Evolutionary conservation across 2,888 invertebrate species (phyloP).

Genomic region (Steinernema scapterisci): DNA sequence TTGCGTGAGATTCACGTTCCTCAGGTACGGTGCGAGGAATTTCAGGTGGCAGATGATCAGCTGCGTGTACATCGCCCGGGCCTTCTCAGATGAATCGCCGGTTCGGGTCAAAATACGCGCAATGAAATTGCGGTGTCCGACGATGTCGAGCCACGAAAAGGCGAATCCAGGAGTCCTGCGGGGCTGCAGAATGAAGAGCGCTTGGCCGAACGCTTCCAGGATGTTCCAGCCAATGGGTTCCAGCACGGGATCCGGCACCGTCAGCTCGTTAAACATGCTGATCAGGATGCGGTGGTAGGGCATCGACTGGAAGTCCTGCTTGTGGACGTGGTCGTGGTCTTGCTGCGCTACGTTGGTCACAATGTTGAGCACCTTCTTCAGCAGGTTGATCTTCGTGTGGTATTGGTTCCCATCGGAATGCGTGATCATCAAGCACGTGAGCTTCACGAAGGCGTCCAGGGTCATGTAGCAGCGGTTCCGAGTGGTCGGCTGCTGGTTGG

Average conservation of each 20-base stretch:
- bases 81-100: constrained; percentile 29
- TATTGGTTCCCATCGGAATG: constrained; percentile 88
- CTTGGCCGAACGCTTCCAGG: constrained; percentile 72
- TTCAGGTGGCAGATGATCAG: constrained; percentile 92
- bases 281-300: constrained; percentile 96
- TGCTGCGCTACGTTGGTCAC: constrained; percentile 91
- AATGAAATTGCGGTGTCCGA: constrained; percentile 93
- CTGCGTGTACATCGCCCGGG: constrained; percentile 82
- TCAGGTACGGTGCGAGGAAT: constrained; percentile 91
- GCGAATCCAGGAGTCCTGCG: constrained; percentile 92
- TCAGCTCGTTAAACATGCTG: constrained; percentile 93
- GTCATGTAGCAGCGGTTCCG: constrained; percentile 92
- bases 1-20: constrained; percentile 93
- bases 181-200: constrained; percentile 88
- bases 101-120: constrained; percentile 50
- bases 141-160: constrained; percentile 96
- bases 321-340: constrained; percentile 86
- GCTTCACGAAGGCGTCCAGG: constrained; percentile 71
- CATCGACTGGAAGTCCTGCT: constrained; percentile 89
- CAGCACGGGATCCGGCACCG: constrained; percentile 86
- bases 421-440: constrained; percentile 73
- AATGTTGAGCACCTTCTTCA: constrained; percentile 92
- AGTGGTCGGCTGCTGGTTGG: constrained; percentile 72
- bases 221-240: constrained; percentile 93
- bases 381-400: constrained; percentile 90